Base-by-base conservation (phyloP, 1,140 invertebrate species). In the Dreissena polymorpha region DNA sequence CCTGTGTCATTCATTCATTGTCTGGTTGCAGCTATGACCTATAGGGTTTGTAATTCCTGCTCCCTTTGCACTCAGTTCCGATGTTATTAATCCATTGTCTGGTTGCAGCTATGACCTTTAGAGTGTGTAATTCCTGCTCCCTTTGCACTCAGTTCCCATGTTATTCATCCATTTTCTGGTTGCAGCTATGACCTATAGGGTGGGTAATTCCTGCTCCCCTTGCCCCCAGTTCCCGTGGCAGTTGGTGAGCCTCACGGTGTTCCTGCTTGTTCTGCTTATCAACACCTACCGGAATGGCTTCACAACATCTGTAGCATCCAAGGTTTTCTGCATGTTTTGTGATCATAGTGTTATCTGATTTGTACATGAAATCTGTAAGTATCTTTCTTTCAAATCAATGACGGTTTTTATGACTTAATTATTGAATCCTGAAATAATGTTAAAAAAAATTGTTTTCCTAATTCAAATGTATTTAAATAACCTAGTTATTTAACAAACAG, bases 241-340 rank as follows among this genome's bases (percentile, higher is more conserved):
- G 27, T 51, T 68, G 49, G 29, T 80, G 16, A 72, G 68, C 29
- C 72, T 80, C 63, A 55, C 68, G 13, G 49, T 80, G 16, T 80
- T 70, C 67, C n/a, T 80, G 7, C 25, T 80, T 3, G 23, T 80
- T 0, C 21, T 71, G n/a, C 10, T 72, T 18, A 68, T 39, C 18
- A 18, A 67, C 14, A n/a, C 50, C 21, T 64, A 71, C n/a, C 63
- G 51, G 14, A 71, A 65, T 49, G 78, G 78, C 16, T 64, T 80
- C 18, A 57, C 78, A 60, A 29, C 27, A 21, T 72, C 78, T 21
- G 55, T 80, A 0, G 25, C 23, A 27, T 71, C 78, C 57, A 80
- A 80, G 78, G 78, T 55, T 69, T 0, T 10, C 25, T 39, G 55
- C 23, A 63, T 75, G 16, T 29, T 3, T 25, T 27, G 23, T 18